Percentiles rank a stretch among this genome's conserved stretches.
Evolutionary conservation across 2,113 vertebrate genomes (phyloP).

Genomic region (Campylomormyrus tamandua): DNA sequence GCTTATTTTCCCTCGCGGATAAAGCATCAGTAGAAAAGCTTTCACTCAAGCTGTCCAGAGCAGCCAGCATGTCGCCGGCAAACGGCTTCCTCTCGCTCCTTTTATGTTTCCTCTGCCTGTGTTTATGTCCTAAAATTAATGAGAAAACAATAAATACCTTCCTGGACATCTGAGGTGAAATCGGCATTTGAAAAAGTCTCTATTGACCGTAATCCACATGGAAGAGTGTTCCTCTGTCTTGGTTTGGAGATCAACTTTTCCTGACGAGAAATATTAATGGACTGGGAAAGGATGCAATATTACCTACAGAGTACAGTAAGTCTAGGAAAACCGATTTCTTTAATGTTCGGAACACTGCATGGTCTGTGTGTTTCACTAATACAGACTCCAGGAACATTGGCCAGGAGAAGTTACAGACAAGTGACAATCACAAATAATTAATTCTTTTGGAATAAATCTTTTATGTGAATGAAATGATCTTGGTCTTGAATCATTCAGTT

Average conservation of each 20-base stretch:
- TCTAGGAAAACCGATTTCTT: background rate
- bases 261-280: background rate
- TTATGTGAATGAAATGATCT: background rate
- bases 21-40: constrained; percentile 50
- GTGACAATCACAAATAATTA: background rate
- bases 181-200: background rate
- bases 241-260: background rate
- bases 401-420: background rate
- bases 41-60: constrained; percentile 62
- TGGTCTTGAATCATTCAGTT: background rate
- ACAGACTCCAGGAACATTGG: background rate
- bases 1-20: constrained; percentile 43
- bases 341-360: background rate
- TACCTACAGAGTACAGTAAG: background rate
- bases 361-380: background rate
- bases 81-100: constrained; percentile 47
- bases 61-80: constrained; percentile 50
- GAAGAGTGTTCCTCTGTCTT: background rate
- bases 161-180: background rate
- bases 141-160: constrained; percentile 12
- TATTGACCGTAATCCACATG: background rate
- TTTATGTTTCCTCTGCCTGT: constrained; percentile 61
- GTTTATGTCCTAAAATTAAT: constrained; percentile 66
- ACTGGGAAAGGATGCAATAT: background rate
- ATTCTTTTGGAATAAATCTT: background rate